Base-by-base conservation (phyloP, 2,113 vertebrate genomes). In the Cavia aperea region DNA sequence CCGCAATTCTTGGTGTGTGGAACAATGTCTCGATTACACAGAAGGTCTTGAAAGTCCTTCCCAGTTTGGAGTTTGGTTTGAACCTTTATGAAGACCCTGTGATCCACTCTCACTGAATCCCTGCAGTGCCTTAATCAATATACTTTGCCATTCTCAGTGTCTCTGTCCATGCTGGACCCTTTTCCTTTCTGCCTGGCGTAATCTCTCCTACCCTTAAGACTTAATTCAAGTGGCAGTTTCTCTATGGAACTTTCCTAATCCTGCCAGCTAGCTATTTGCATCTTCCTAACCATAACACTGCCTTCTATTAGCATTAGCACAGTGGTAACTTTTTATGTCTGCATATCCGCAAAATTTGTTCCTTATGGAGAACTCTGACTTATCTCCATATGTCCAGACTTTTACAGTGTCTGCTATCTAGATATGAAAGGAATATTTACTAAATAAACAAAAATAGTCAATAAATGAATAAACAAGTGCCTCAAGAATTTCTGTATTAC, bases 371-470 rank as follows among this genome's bases (percentile, higher is more conserved):
- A 88, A 93, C 63, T 89, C 46, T 82, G 66, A 54, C 66, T 70
- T 63, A 79, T 23, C 31, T 81, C 92, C 19, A 9, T 3, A 68
- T 39, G 43, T 31, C 21, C 9, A 60, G 12, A 14, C 33, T 29
- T 68, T 68, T 86, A 46, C 0, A 89, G 21, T 10, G 24, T 63
- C 33, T 58, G 51, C 29, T 33, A 66, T 63, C 54, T 62, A 89
- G 83, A 36, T 70, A 72, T 4, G 16, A 24, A 66, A 24, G 23
- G 77, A 72, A 10, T 83, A 54, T 70, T 86, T 81, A 88, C 16
- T 66, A 72, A 94, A 78, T 43, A 81, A 82, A 77, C 46, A 94
- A 60, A 86, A 86, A 54, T 63, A n/a, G 26, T 70, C 51, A 65
- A 86, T 31, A 33, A 93, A 84, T 75, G 46, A 72, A 54, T 39